Conservation (phyloP, 2,113 vertebrate genomes). For the Pao palembangensis region DNA sequence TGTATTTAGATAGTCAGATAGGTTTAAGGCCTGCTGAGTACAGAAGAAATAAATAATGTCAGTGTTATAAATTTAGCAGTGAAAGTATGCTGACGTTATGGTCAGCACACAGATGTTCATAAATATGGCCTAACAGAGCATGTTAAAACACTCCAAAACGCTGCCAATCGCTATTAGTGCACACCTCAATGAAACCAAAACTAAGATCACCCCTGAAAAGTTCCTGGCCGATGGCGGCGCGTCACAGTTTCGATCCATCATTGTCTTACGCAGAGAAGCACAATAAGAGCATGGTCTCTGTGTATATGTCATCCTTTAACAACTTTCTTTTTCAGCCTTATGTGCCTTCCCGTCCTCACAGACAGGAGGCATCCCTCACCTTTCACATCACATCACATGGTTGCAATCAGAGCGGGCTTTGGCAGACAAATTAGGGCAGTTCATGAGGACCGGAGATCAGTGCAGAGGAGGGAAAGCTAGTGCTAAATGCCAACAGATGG, state of each 20-base stretch:
- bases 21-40: neutral
- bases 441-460: slow-evolving; percentile 73
- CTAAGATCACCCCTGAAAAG: too few relatives aligned
- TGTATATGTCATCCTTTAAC: slow-evolving; percentile 29
- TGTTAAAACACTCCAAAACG: too few relatives aligned
- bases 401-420: slow-evolving; percentile 72
- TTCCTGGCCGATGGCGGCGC: too few relatives aligned
- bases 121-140: neutral
- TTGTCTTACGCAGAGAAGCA: neutral
- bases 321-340: slow-evolving; percentile 36
- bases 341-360: slow-evolving; percentile 37
- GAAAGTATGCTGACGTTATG: too few relatives aligned
- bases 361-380: slow-evolving; percentile 72
- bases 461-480: slow-evolving; percentile 62
- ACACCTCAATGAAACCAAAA: neutral
- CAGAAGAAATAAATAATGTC: neutral
- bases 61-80: neutral
- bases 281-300: slow-evolving; percentile 25
- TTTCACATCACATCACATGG: slow-evolving; percentile 72
- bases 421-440: slow-evolving; percentile 76
- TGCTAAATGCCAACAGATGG: slow-evolving; percentile 76
- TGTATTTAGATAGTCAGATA: too few relatives aligned
- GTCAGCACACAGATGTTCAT: neutral
- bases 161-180: neutral
- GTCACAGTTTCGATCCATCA: too few relatives aligned